Conservation (phyloP, 2,797 vertebrate species). For the Carcharodon carcharias region DNA sequence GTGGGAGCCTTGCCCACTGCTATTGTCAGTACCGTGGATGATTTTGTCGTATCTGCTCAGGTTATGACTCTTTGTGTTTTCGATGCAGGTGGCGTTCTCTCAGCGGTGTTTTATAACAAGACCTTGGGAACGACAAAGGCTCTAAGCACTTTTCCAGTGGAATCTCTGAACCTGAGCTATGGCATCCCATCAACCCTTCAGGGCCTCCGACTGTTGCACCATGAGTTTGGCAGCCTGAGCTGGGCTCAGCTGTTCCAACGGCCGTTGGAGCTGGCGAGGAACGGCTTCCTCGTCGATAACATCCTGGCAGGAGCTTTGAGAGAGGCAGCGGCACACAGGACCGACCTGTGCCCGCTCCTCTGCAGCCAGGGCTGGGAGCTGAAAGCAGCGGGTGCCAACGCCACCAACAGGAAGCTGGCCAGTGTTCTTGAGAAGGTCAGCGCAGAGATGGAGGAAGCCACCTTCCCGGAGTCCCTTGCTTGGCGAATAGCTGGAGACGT, state of each 20-base stretch:
- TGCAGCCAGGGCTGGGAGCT: constrained; percentile 41
- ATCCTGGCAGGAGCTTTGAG: constrained; percentile 52
- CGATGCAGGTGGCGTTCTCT: constrained; percentile 51
- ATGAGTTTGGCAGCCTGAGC: constrained; percentile 45
- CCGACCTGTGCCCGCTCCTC: constrained; percentile 48
- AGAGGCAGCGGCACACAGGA: constrained; percentile 43
- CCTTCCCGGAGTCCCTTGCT: constrained; percentile 46
- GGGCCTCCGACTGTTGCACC: constrained; percentile 51
- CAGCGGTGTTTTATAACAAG: constrained; percentile 54
- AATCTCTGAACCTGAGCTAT: constrained; percentile 39
- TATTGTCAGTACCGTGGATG: not conserved
- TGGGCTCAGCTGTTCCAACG: constrained; percentile 50
- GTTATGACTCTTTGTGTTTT: constrained; percentile 12
- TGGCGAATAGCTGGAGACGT: constrained; percentile 49
- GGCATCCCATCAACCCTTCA: constrained; percentile 52
- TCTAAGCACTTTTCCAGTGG: constrained; percentile 45
- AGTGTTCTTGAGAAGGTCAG: constrained; percentile 46
- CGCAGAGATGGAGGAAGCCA: constrained; percentile 38
- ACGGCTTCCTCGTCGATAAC: constrained; percentile 54
- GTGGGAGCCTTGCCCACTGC: not conserved
- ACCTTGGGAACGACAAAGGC: constrained; percentile 48
- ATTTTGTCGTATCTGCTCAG: not conserved
- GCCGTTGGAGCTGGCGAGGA: constrained; percentile 46
- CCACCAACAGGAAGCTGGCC: constrained; percentile 46
- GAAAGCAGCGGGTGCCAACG: constrained; percentile 44